phyloP scores from a whole-genome alignment of 2,888 invertebrate genomes.

The Erynnis tages region DNA sequence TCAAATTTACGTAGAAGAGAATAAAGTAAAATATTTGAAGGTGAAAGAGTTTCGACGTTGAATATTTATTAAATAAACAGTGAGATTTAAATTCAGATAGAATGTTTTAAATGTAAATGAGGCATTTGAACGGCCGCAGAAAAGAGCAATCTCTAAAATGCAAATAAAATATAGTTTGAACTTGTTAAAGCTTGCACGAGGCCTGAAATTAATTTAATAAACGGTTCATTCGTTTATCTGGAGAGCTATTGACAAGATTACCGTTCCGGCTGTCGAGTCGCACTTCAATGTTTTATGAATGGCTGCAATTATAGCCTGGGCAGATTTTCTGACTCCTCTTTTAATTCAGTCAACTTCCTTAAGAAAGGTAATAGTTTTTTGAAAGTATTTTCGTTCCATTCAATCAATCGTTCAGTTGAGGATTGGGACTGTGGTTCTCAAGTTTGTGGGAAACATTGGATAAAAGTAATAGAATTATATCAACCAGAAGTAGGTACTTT shows the following conservation, averaged over 20 bases:
- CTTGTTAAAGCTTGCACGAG: slow-evolving; percentile 1
- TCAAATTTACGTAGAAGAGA: background rate
- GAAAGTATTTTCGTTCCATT: background rate
- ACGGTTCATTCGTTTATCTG: slow-evolving; percentile 35
- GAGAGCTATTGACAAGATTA: slow-evolving; percentile 38
- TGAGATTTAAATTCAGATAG: background rate
- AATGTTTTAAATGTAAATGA: background rate
- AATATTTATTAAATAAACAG: background rate
- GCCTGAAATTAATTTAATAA: slow-evolving; percentile 36
- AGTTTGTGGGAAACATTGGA: background rate
- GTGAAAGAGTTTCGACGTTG: background rate
- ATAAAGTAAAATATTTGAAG: background rate
- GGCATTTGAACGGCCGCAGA: background rate
- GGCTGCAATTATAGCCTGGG: slow-evolving; percentile 32
- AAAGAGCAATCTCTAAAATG: background rate
- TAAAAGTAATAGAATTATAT: background rate
- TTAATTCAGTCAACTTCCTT: slow-evolving; percentile 3
- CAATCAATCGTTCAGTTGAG: background rate
- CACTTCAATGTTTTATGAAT: slow-evolving; percentile 31
- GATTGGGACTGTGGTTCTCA: no score
- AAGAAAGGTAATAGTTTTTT: background rate
- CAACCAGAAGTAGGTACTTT: background rate
- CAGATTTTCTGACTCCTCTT: background rate
- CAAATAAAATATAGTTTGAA: slow-evolving; percentile 9
- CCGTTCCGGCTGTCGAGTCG: slow-evolving; percentile 28